These are phyloP conservation scores for Falco columbarius DNA, from an alignment of 2,797 vertebrate genomes.

Conservation along the genomic window DNA sequence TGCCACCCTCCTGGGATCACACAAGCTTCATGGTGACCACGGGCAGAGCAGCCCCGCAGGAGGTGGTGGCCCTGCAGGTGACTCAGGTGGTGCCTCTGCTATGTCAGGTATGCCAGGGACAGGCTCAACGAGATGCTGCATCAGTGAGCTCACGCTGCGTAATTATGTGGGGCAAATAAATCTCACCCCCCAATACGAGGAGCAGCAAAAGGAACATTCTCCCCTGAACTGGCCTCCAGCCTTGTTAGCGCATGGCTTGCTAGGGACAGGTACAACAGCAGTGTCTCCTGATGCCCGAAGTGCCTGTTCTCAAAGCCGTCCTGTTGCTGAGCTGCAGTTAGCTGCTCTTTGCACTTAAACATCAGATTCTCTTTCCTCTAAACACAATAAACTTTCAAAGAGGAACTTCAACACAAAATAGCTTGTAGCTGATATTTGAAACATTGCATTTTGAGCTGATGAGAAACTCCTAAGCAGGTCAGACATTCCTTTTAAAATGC, in stretches of 20 bases:
- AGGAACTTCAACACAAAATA: neutral
- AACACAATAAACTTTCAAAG: neutral
- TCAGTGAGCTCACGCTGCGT: neutral
- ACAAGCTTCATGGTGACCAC: neutral
- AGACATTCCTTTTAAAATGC: neutral
- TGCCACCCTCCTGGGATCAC: neutral
- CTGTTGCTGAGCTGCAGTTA: neutral
- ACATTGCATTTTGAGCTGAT: neutral
- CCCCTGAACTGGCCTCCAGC: neutral
- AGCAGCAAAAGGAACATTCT: neutral
- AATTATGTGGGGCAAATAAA: neutral
- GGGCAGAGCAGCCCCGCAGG: neutral
- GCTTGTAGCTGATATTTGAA: neutral
- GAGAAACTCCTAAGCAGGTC: neutral
- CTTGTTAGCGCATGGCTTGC: neutral
- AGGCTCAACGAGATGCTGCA: neutral
- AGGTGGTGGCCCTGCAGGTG: neutral
- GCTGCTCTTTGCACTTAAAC: neutral
- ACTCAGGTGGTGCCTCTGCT: neutral
- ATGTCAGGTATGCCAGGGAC: neutral
- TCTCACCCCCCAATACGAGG: neutral
- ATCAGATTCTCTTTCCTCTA: neutral
- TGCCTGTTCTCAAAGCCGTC: neutral
- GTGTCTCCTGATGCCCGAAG: neutral
- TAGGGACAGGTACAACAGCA: neutral